phyloP scores from a whole-genome alignment of 2,113 vertebrate species.

The Aix galericulata region DNA sequence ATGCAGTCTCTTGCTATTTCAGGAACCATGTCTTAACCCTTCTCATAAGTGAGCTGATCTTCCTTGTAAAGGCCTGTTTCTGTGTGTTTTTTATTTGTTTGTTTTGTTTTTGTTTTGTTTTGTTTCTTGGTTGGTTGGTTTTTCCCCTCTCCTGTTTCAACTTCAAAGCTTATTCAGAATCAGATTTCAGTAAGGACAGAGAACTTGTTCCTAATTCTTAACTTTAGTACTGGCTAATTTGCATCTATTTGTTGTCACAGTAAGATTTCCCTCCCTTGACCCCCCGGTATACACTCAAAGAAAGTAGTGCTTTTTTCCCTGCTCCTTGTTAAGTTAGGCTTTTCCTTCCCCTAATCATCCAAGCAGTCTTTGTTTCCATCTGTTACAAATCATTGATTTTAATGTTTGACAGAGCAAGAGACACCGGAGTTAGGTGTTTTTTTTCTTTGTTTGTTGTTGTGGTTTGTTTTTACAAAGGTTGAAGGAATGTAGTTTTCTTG shows the following conservation, averaged over 20 bases:
- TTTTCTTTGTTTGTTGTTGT: too few species aligned
- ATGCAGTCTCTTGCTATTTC: background rate
- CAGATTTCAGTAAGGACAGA: background rate
- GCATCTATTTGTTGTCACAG: background rate
- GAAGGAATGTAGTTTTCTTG: background rate
- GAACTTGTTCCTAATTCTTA: background rate
- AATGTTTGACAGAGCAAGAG: background rate
- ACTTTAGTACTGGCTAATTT: background rate
- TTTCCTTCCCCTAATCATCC: background rate
- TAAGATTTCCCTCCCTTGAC: background rate
- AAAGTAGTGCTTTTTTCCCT: background rate
- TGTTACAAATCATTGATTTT: background rate
- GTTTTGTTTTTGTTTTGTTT: background rate
- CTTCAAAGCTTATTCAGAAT: background rate
- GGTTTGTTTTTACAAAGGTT: background rate
- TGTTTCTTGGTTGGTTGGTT: background rate
- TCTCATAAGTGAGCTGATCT: background rate
- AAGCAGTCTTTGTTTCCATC: background rate
- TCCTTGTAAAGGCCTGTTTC: background rate
- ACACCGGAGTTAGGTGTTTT: background rate
- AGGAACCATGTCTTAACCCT: background rate
- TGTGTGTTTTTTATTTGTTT: fast-evolving
- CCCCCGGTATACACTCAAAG: background rate
- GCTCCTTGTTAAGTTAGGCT: background rate
- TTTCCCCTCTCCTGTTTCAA: background rate